phyloP scores from a whole-genome alignment of 1,140 invertebrate genomes.

The Apis dorsata region DNA sequence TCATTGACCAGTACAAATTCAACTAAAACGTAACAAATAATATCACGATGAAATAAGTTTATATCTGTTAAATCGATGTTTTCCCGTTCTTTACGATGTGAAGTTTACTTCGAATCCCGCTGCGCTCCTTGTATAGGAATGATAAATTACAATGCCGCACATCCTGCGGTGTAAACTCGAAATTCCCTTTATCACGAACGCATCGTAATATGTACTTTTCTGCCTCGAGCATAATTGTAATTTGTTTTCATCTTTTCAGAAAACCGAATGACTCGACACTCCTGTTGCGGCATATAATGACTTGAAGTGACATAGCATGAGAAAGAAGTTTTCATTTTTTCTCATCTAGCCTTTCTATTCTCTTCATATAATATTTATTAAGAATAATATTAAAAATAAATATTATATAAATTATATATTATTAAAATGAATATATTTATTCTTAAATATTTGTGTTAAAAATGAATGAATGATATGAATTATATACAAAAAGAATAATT shows the following conservation, averaged over 20 bases:
- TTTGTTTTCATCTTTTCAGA: conserved; percentile 27
- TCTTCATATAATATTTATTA: not conserved
- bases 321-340: not conserved
- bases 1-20: too few relatives aligned
- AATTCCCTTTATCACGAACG: conserved; percentile 24
- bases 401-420: too few relatives aligned
- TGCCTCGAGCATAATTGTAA: not conserved
- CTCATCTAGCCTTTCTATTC: too few relatives aligned
- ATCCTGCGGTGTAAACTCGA: conserved; percentile 49
- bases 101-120: conserved; percentile 18
- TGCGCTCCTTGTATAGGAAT: conserved; percentile 17
- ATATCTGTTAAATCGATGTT: conserved; percentile 6
- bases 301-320: not conserved
- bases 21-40: not conserved
- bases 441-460: too few relatives aligned
- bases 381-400: too few relatives aligned
- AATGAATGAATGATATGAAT: too few relatives aligned
- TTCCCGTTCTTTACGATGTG: not conserved
- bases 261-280: conserved; percentile 17
- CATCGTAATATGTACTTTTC: conserved; percentile 7
- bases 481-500: too few relatives aligned
- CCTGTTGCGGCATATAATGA: not conserved
- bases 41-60: conserved; percentile 1
- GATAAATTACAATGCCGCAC: conserved; percentile 46
- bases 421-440: too few relatives aligned